phyloP scores from a whole-genome alignment of 2,888 invertebrate genomes.

The Pollenia griseotomentosa region DNA sequence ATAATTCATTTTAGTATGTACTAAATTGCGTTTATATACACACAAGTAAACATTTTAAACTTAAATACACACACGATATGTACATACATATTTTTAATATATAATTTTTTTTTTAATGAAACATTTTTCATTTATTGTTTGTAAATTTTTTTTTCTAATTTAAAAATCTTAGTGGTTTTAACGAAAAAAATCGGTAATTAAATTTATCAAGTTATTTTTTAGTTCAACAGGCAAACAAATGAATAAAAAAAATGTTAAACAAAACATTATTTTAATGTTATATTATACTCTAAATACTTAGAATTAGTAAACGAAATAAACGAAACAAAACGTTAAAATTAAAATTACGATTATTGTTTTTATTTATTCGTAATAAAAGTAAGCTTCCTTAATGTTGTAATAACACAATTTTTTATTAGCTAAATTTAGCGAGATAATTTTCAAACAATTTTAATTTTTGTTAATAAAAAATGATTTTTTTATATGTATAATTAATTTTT shows the following conservation, averaged over 20 bases:
- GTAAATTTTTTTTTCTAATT: neutral
- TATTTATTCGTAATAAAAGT: slow-evolving; percentile 9
- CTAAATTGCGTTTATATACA: slow-evolving; percentile 34
- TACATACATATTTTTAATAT: slow-evolving; percentile 25
- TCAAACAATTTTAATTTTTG: too few relatives aligned
- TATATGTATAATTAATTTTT: too few relatives aligned
- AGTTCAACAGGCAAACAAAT: slow-evolving; percentile 24
- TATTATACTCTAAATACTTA: slow-evolving; percentile 33
- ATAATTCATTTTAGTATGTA: slow-evolving; percentile 29
- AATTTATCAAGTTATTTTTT: slow-evolving; percentile 59
- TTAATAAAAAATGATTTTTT: too few relatives aligned
- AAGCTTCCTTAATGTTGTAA: too few relatives aligned
- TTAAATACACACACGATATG: neutral
- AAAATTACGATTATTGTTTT: neutral
- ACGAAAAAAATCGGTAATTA: slow-evolving; percentile 15
- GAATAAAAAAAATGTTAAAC: slow-evolving; percentile 44
- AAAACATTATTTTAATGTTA: slow-evolving; percentile 60
- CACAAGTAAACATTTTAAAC: neutral
- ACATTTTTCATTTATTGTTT: neutral
- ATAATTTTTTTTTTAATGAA: slow-evolving; percentile 11
- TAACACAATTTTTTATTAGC: too few relatives aligned
- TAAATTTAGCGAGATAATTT: too few relatives aligned
- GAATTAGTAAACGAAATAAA: slow-evolving; percentile 67
- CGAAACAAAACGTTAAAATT: slow-evolving; percentile 28
- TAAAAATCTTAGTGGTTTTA: slow-evolving; percentile 14